Percentiles rank a stretch among this genome's conserved stretches.
These are phyloP conservation scores for Pardosa pseudoannulata DNA, from an alignment of 2,888 invertebrate species.

Conservation along the genomic window DNA sequence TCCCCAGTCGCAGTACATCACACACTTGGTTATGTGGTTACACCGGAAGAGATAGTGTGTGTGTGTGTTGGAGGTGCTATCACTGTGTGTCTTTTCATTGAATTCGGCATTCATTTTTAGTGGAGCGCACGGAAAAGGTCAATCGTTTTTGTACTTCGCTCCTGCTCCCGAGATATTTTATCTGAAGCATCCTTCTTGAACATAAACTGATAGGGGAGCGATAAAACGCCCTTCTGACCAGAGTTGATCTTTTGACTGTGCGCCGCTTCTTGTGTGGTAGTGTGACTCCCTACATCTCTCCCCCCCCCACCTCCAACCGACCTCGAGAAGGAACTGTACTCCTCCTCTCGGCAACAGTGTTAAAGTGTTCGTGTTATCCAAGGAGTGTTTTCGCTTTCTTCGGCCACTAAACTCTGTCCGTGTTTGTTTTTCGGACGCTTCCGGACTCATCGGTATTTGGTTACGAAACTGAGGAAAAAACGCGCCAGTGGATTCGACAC, in stretches of 20 bases:
- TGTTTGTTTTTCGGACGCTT: neutral
- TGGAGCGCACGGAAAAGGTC: constrained; percentile 41
- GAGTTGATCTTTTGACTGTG: constrained; percentile 58
- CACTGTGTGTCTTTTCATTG: neutral
- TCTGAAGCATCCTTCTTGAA: constrained; percentile 61
- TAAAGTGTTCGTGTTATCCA: neutral
- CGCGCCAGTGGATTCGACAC: too few species aligned
- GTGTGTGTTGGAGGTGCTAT: too few species aligned
- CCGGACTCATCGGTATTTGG: too few species aligned
- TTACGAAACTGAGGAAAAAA: too few species aligned
- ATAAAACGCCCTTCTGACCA: constrained; percentile 67
- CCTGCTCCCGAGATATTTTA: constrained; percentile 46
- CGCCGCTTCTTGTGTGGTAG: constrained; percentile 37
- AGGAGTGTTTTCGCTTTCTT: neutral
- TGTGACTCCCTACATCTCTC: too few species aligned
- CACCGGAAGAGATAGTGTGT: neutral
- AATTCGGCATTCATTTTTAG: neutral
- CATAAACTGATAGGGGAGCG: constrained; percentile 61
- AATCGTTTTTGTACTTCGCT: constrained; percentile 61
- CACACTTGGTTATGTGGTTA: neutral
- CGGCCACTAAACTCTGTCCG: neutral
- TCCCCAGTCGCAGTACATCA: neutral
- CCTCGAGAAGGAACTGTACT: neutral
- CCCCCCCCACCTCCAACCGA: too few species aligned
- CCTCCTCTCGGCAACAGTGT: neutral